Evolutionary conservation across 2,888 invertebrate genomes (phyloP), one percentile per base, ranked within the genome.

Genomic region (Lithophane socia): DNA sequence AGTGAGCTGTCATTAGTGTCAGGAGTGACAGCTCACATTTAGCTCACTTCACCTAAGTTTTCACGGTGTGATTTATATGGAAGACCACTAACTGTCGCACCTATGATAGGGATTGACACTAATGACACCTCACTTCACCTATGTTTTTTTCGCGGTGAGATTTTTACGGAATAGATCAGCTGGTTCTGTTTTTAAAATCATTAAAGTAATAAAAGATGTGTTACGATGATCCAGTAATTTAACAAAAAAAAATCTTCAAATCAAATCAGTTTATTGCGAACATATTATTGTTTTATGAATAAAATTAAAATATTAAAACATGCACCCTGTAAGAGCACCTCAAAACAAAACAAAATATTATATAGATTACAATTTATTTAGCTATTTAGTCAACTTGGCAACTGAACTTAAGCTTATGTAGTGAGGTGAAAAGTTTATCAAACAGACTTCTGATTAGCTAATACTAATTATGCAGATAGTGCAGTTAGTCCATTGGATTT

Each of bases 371-470:
- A 54, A 54, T 52, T 44, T 29, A 74, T 52, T 54, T 7, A 47
- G 9, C 4, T 29, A 42, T 52, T 47, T 29, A 52, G 7, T 9
- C 44, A 37, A 29, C 61, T 54, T 75, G 37, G 54, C 44, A 75
- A 75, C 54, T 21, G 24, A 75, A 75, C 21, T 47, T 12, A 42
- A n/a, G 37, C 10, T 29, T 29, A 9, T 54, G 10, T 29, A 24
- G 42, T 29, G 18, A 47, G 29, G 54, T 63, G 16, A 56, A 54
- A 56, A 75, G 76, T 75, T 64, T 64, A 64, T 75, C 75, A 64
- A 63, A 12, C 21, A 12, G 21, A 44, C 10, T 54, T 54, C 18
- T 47, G 61, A 18, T 16, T 54, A 37, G 21, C 42, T 49, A 16
- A 42, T 24, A 66, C 24, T 47, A 66, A 13, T 12, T 24, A 52